phyloP scores from a whole-genome alignment of 2,113 vertebrate species.

The Pluvialis apricaria region DNA sequence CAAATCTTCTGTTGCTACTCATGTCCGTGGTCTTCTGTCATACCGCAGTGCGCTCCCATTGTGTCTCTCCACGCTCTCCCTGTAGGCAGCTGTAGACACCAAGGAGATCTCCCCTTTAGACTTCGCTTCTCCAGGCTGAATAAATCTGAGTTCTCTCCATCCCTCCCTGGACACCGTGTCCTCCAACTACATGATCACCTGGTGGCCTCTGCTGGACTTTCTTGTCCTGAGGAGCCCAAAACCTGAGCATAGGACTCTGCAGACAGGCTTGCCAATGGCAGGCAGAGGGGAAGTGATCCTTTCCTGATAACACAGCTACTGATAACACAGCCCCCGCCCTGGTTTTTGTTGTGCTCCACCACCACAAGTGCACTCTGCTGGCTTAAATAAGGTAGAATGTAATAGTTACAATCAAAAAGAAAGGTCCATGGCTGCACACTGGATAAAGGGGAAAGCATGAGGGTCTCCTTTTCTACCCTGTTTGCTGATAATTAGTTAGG shows the following conservation, averaged over 20 bases:
- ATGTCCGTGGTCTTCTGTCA: accelerated
- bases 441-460: no score
- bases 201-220: background rate
- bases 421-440: no score
- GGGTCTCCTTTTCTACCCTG: no score
- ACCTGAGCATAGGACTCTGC: background rate
- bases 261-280: background rate
- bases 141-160: background rate
- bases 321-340: no score
- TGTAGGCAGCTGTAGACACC: background rate
- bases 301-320: background rate
- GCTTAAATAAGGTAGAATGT: no score
- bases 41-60: no score
- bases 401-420: no score
- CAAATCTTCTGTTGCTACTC: background rate
- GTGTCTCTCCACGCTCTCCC: background rate
- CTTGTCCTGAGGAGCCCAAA: background rate
- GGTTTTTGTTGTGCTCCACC: no score
- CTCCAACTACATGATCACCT: accelerated
- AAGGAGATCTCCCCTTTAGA: background rate
- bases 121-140: background rate
- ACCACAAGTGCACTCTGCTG: no score
- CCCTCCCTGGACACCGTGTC: accelerated
- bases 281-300: background rate
- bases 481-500: no score